These are phyloP conservation scores for Apamea anceps DNA, from an alignment of 2,888 invertebrate genomes.

Conservation along the genomic window DNA sequence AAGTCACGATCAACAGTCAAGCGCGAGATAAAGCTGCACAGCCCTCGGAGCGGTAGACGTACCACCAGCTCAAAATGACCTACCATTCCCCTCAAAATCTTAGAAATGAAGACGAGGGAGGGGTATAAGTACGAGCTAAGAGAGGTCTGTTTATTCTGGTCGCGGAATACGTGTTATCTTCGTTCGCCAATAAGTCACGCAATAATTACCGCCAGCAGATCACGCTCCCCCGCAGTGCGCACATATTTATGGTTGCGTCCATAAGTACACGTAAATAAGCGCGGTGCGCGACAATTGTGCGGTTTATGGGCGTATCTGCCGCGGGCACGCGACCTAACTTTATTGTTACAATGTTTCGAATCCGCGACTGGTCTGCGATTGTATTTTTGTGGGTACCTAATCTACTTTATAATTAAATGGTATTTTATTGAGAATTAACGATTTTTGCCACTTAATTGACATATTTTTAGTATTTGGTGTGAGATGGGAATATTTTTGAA, in stretches of 20 bases:
- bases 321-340: constrained; percentile 70
- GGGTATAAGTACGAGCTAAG: constrained; percentile 42
- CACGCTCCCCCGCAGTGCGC: constrained; percentile 79
- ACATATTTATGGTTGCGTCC: constrained; percentile 85
- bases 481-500: neutral
- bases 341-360: constrained; percentile 69
- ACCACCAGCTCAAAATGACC: constrained; percentile 75
- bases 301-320: constrained; percentile 77
- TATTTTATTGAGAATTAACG: too few relatives aligned
- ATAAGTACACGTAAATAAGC: constrained; percentile 83
- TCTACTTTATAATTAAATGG: too few relatives aligned
- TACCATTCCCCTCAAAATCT: constrained; percentile 52
- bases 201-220: constrained; percentile 88
- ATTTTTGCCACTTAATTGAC: too few relatives aligned
- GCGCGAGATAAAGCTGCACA: constrained; percentile 87
- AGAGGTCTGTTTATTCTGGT: constrained; percentile 76
- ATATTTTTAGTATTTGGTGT: too few relatives aligned
- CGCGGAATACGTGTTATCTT: constrained; percentile 87
- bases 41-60: constrained; percentile 81
- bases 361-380: constrained; percentile 52
- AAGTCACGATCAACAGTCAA: constrained; percentile 89
- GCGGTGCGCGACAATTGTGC: constrained; percentile 81
- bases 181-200: constrained; percentile 89
- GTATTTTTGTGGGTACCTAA: neutral
- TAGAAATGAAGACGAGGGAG: constrained; percentile 31